phyloP scores from a whole-genome alignment of 2,113 vertebrate genomes.

The Gasterosteus aculeatus region DNA sequence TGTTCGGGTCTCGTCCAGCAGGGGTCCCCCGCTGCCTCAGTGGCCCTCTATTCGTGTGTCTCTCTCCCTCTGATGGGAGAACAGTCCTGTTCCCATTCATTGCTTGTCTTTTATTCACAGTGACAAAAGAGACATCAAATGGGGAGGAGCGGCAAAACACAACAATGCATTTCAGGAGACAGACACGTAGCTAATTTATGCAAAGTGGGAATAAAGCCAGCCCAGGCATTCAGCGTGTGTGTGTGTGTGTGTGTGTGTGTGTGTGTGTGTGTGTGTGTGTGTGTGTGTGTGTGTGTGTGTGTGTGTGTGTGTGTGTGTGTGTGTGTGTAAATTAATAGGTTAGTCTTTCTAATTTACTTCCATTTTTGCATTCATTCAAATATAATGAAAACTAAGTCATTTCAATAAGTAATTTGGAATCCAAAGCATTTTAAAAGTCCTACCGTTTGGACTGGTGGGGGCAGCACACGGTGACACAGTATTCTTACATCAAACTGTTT shows the following conservation, averaged over 20 bases:
- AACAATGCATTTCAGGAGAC: slow-evolving; percentile 71
- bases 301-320: slow-evolving; percentile 4
- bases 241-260: slow-evolving; percentile 28
- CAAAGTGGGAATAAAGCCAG: slow-evolving; percentile 66
- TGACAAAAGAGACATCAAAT: slow-evolving; percentile 79
- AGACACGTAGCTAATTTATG: slow-evolving; percentile 73
- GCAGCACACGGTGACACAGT: slow-evolving; percentile 9
- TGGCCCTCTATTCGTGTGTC: not conserved
- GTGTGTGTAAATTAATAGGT: not conserved
- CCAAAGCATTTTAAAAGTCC: not conserved
- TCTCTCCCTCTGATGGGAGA: slow-evolving; percentile 31
- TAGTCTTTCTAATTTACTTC: slow-evolving; percentile 7
- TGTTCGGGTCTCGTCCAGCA: slow-evolving; percentile 54
- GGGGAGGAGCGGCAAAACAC: slow-evolving; percentile 75
- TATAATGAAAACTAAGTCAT: not conserved
- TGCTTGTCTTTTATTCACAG: slow-evolving; percentile 71
- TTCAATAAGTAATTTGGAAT: not conserved
- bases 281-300: slow-evolving; percentile 9
- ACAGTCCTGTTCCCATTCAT: slow-evolving; percentile 62
- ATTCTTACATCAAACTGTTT: not conserved
- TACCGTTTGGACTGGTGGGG: not conserved
- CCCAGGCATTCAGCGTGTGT: slow-evolving; percentile 20
- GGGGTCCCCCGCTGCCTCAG: slow-evolving; percentile 52
- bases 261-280: slow-evolving; percentile 33
- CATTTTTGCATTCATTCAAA: not conserved